Evolutionary conservation across 2,797 vertebrate genomes (phyloP).

Genomic region (Bradypus variegatus): DNA sequence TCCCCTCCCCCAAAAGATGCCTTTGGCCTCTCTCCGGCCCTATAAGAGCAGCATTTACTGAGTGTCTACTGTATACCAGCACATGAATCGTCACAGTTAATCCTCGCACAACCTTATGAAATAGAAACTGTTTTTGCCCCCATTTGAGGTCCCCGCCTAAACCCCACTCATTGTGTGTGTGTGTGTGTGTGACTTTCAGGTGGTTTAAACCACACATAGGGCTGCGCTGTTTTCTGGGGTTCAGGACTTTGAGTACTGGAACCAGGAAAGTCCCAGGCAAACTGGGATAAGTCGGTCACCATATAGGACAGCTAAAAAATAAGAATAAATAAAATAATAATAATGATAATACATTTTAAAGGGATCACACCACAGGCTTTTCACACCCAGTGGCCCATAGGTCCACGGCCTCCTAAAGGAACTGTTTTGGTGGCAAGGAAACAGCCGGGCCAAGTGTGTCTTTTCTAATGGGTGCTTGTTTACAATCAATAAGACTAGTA

Average conservation of each 20-base stretch:
- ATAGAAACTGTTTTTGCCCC: too few relatives aligned
- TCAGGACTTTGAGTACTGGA: background rate
- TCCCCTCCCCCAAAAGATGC: background rate
- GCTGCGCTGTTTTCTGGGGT: background rate
- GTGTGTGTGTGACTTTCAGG: too few relatives aligned
- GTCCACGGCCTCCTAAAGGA: background rate
- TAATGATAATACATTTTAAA: background rate
- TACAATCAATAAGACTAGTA: slow-evolving; percentile 29
- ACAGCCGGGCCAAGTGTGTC: background rate
- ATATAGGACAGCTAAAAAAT: background rate
- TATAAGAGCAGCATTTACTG: background rate
- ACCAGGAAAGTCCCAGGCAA: background rate
- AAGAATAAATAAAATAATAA: background rate
- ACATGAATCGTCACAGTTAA: fast-evolving
- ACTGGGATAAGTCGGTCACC: background rate
- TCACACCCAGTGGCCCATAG: background rate
- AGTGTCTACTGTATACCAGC: background rate
- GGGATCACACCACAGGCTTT: background rate
- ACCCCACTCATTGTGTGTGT: background rate
- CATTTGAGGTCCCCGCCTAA: background rate
- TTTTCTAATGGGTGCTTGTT: background rate
- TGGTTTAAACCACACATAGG: fast-evolving
- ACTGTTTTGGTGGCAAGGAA: background rate
- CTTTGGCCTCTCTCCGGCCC: fast-evolving
- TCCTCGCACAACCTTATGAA: background rate